phyloP scores from a whole-genome alignment of 2,888 invertebrate genomes.

The Lysandra bellargus region DNA sequence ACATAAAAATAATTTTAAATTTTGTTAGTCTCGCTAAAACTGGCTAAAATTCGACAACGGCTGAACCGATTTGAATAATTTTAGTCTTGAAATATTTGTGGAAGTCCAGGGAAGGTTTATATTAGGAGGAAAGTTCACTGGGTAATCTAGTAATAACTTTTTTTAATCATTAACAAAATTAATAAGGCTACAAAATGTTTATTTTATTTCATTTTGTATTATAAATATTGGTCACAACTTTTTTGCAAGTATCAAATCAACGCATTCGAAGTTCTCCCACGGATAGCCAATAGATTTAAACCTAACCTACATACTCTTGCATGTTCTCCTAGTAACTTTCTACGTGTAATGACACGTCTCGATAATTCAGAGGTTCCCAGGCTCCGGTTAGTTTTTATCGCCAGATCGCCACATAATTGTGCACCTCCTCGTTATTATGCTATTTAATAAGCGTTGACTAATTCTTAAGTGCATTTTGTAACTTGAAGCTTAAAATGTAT shows the following conservation, averaged over 20 bases:
- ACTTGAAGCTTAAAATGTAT: background rate
- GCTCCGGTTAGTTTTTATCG: slow-evolving; percentile 27
- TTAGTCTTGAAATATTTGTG: too few species aligned
- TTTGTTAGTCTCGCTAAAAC: too few species aligned
- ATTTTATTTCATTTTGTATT: too few species aligned
- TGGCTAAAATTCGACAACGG: too few species aligned
- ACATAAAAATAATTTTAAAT: too few species aligned
- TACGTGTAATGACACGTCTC: slow-evolving; percentile 23
- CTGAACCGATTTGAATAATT: too few species aligned
- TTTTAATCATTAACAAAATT: too few species aligned
- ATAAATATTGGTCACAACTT: background rate
- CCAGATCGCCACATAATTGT: slow-evolving; percentile 20
- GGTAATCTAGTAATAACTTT: too few species aligned
- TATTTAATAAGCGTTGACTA: slow-evolving; percentile 32
- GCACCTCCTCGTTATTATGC: slow-evolving; percentile 18
- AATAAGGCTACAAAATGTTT: too few species aligned
- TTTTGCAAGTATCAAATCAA: background rate
- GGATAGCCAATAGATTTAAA: background rate
- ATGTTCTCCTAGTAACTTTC: slow-evolving; percentile 16
- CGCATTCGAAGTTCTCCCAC: background rate
- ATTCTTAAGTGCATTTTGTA: slow-evolving; percentile 35
- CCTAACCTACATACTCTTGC: background rate
- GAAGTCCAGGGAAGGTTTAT: too few species aligned
- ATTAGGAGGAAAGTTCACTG: too few species aligned
- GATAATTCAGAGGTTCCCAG: slow-evolving; percentile 25